Base-by-base conservation (phyloP, 2,888 invertebrate genomes). In the Limulus polyphemus region DNA sequence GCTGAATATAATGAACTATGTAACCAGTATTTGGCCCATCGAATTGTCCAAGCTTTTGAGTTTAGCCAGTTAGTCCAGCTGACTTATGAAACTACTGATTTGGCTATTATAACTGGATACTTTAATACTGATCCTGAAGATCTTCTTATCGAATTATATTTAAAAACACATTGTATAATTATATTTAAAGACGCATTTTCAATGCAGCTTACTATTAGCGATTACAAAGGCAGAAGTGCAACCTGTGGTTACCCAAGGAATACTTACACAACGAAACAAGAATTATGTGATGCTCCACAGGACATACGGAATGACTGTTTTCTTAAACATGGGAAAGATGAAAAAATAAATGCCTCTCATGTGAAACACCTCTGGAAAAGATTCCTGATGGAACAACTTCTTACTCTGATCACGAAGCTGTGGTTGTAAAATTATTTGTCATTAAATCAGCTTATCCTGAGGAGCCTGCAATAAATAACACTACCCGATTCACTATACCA, bases 241-340 rank as follows among this genome's bases (percentile, higher is more conserved):
- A 98, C 98, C 13, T 86, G 86, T 75, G 88, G 88, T 72, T 82
- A 84, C 71, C 80, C 83, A 10, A 83, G 83, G 68, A 99, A 98
- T 76, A 88, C 87, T 69, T 98, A 93, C 74, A 85, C 90, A 0
- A 77, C 82, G 59, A 74, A 78, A 1, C 79, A 77, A 56, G 71
- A 79, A 59, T 77, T 81, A 2, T 78, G 79, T 61, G 74, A 75
- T 12, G 78, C 78, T 59, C 85, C 87, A 0, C 78, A 83, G 54
- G 95, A 95, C 16, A 88, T 90, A 75, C 83, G 95, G 65, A 92
- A 98, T 70, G 98, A 98, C 79, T 92, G n/a, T n/a, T n/a, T n/a
- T n/a, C n/a, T n/a, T n/a, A n/a, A n/a, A n/a, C n/a, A n/a, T n/a
- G n/a, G n/a, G n/a, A 32, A 32, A 32, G 32, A 32, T 2, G 32